Base-by-base conservation (phyloP, 2,113 vertebrate genomes). In the Xenopus laevis region DNA sequence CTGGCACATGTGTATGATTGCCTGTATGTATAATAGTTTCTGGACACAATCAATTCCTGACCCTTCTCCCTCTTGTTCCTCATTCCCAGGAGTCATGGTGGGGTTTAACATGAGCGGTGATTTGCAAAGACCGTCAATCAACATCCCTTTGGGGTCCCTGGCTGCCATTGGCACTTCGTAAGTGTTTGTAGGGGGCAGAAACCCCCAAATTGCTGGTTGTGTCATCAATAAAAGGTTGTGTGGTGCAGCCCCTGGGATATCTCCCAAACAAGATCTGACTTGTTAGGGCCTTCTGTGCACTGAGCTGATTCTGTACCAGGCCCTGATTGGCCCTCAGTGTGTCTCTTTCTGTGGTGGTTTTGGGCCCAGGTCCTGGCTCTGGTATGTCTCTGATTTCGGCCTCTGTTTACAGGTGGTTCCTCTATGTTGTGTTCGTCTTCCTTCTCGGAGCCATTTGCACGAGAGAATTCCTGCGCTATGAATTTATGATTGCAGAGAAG, bases 51-150 rank as follows among this genome's bases (percentile, higher is more conserved):
- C 46, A 47, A 11, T 11, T 47, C 13, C 23, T 50, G 10, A 10
- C 16, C 9, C 15, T 18, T 20, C 1, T 16, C 17, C 55, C 18
- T 60, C 13, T 9, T 77, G 30, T 74, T 65, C 66, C 58, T 68
- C 63, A 50, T 79, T 45, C 89, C 75, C 83, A 98, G 97, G 97
- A 83, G 97, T 99, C 82, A 97, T 99, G 97, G 95, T 95, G 33
- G 97, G 97, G 59, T 99, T 99, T 89, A 98, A 99, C 82, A 99
- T 99, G 97, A 98, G 95, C 47, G 93, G 94, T 70, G 97, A 99
- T 84, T 95, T 99, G 80, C 91, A 90, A 84, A 93, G 92, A 70
- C 95, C 97, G 0, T 86, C 93, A 20, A 79, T 89, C 80, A 96
- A 89, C 90, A 93, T 99, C 83, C 97, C 97, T n/a, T 63, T 96